A percentile compares a stretch with the other conserved stretches of the same genome.
Conservation (phyloP, 2,888 invertebrate species). For the Candidula unifasciata region DNA sequence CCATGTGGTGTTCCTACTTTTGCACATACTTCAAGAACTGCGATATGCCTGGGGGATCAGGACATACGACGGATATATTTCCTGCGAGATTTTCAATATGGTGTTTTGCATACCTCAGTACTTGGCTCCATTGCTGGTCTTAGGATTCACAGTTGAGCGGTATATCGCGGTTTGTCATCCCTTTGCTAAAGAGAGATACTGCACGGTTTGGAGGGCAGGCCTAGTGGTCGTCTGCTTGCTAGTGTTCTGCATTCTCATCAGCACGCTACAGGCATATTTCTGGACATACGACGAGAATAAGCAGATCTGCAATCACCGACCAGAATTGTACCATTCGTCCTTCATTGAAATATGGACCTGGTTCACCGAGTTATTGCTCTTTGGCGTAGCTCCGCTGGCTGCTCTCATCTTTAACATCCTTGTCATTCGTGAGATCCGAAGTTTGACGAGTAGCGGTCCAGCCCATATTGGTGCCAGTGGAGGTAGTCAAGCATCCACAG, state of each 20-base stretch:
- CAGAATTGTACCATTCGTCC: conserved; percentile 48
- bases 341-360: conserved; percentile 74
- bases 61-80: conserved; percentile 63
- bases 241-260: conserved; percentile 62
- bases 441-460: conserved; percentile 66
- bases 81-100: conserved; percentile 74
- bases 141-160: conserved; percentile 76
- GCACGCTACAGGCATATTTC: conserved; percentile 72
- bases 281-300: conserved; percentile 70
- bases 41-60: conserved; percentile 74
- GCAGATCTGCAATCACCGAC: conserved; percentile 64
- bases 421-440: conserved; percentile 75
- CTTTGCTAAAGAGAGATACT: conserved; percentile 72
- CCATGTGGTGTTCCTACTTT: conserved; percentile 72
- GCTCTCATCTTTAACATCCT: conserved; percentile 75
- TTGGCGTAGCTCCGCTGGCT: conserved; percentile 72
- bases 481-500: conserved; percentile 73
- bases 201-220: conserved; percentile 72
- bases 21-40: conserved; percentile 74
- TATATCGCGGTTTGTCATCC: conserved; percentile 76
- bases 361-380: conserved; percentile 72
- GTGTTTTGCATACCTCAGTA: conserved; percentile 73
- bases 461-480: conserved; percentile 56
- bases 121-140: conserved; percentile 74
- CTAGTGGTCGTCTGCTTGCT: conserved; percentile 65